phyloP scores from a whole-genome alignment of 2,888 invertebrate genomes.

The Camptogramma bilineatum region DNA sequence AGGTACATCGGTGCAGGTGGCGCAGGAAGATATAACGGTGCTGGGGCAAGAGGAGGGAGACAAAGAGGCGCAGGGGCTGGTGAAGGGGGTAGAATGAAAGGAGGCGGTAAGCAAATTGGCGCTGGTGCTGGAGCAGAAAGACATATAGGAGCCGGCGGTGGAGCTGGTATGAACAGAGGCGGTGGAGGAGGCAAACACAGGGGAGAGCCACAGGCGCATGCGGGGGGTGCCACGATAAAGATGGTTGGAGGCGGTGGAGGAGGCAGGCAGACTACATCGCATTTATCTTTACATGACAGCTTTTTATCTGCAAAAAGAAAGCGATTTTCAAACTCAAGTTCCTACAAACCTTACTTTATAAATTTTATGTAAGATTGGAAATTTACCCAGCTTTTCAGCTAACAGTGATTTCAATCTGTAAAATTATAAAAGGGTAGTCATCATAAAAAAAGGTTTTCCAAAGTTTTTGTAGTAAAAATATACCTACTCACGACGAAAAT shows the following conservation, averaged over 20 bases:
- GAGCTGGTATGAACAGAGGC: constrained; percentile 55
- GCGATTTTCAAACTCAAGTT: not conserved
- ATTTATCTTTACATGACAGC: constrained; percentile 45
- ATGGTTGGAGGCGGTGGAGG: constrained; percentile 67
- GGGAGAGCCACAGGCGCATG: not conserved
- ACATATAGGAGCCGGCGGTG: constrained; percentile 57
- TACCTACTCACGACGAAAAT: constrained; percentile 73
- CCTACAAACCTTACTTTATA: too few relatives aligned
- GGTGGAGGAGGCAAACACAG: constrained; percentile 53
- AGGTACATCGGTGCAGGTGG: constrained; percentile 37
- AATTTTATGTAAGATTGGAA: not conserved
- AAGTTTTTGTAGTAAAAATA: too few relatives aligned
- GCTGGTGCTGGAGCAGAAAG: constrained; percentile 66
- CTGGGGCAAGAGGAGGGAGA: constrained; percentile 46
- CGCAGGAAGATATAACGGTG: constrained; percentile 36
- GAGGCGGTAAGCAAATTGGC: constrained; percentile 65
- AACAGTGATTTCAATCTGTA: constrained; percentile 72
- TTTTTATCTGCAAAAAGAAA: constrained; percentile 36
- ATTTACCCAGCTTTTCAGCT: constrained; percentile 62
- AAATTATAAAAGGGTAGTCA: constrained; percentile 37
- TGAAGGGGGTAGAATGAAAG: constrained; percentile 46
- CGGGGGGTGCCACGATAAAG: constrained; percentile 63
- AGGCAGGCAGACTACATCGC: constrained; percentile 46
- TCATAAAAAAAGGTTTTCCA: too few relatives aligned
- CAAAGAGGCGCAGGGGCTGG: constrained; percentile 49